Evolutionary conservation across 2,888 invertebrate species (phyloP).

Genomic region (Mactromeris polynyma): DNA sequence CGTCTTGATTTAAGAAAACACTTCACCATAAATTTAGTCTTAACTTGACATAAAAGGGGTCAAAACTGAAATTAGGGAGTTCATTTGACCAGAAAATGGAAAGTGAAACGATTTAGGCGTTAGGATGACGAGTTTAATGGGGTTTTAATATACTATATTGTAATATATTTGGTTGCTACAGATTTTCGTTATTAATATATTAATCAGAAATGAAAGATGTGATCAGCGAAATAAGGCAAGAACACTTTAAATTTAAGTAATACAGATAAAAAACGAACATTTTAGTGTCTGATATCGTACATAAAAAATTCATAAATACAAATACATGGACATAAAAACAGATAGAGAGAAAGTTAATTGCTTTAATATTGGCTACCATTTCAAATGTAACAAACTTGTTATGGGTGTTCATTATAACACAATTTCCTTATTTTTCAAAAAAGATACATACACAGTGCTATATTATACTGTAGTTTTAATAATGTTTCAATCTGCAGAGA

Average conservation of each 20-base stretch:
- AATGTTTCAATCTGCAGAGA: too few relatives aligned
- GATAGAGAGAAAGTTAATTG: too few relatives aligned
- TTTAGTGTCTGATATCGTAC: too few relatives aligned
- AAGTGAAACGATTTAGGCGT: slow-evolving; percentile 27
- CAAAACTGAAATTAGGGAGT: slow-evolving; percentile 32
- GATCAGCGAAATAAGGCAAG: neutral
- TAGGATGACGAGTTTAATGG: slow-evolving; percentile 31
- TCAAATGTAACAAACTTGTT: too few relatives aligned
- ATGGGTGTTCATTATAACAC: too few relatives aligned
- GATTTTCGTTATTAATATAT: neutral
- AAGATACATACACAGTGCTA: too few relatives aligned
- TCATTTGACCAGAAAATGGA: slow-evolving; percentile 49
- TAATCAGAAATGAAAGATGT: neutral
- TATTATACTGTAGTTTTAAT: too few relatives aligned
- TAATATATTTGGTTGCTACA: neutral
- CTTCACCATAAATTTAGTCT: slow-evolving; percentile 30
- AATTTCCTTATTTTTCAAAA: too few relatives aligned
- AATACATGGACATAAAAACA: too few relatives aligned
- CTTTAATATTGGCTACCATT: too few relatives aligned
- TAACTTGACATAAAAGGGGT: slow-evolving; percentile 41
- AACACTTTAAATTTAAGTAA: neutral
- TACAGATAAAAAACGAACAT: too few relatives aligned
- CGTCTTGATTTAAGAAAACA: slow-evolving; percentile 35
- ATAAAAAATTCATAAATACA: too few relatives aligned
- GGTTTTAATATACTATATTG: slow-evolving; percentile 25